Evolutionary conservation across 1,140 invertebrate species (phyloP), one percentile per base, ranked within the genome.

Genomic region (Magallana ariakensis): DNA sequence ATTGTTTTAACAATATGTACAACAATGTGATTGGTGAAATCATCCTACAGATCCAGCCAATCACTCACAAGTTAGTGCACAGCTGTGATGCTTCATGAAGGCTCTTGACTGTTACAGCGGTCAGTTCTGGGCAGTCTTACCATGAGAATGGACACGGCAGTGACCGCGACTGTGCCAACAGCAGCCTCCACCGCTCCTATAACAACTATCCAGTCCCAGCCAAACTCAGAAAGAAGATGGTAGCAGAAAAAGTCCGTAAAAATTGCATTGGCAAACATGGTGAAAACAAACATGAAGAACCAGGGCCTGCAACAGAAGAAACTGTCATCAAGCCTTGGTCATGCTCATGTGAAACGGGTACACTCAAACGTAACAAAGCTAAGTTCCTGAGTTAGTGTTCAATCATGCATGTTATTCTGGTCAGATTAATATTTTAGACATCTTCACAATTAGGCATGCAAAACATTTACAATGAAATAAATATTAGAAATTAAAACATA

Each of bases 221-320:
- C 97, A 95, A 97, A 97, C 54, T 97, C 96, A 87, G 96, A 96
- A 75, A 98, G 96, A 89, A 97, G 97, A 91, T 98, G 97, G 91
- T 97, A 97, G 53, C 97, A 97, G 93, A 98, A 97, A 93, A 97
- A 98, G 88, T 98, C 96, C 0, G 97, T 97, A 87, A 98, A 96
- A 0, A 97, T 96, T 93, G 97, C 97, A 93, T 98, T 97, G 84
- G 98, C 96, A 1, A 97, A 97, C 54, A 98, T 96, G 91, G 97
- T 97, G 94, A 97, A 96, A 0, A 98, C 97, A 93, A 98, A 98
- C 70, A 97, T 94, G 93, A 98, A 97, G 94, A 98, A 98, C 97
- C 97, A 98, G 95, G 97, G 97, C 92, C 96, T 96, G 94, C 19
- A 96, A 95, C 81, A 86, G 86, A 86, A 89, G 89, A 91, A 75